A percentile compares a stretch with the other conserved stretches of the same genome.
These are phyloP conservation scores for Brenthis hecate DNA, from an alignment of 2,888 invertebrate species.

Conservation along the genomic window DNA sequence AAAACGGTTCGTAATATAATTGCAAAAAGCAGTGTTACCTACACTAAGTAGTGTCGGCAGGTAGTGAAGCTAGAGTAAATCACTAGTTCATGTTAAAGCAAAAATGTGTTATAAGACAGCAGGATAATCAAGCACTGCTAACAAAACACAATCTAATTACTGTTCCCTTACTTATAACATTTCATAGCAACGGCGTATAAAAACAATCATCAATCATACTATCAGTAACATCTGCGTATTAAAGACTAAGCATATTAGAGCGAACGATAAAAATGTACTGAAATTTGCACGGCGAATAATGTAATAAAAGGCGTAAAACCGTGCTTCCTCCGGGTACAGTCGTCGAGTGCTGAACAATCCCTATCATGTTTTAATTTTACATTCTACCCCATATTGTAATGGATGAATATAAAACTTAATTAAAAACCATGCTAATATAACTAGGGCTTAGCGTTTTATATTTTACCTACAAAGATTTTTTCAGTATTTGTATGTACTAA, in stretches of 20 bases:
- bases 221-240: slow-evolving; percentile 20
- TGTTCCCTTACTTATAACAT: slow-evolving; percentile 12
- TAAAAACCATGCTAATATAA: slow-evolving; percentile 13
- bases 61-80: too few relatives aligned
- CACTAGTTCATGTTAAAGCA: too few relatives aligned
- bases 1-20: too few relatives aligned
- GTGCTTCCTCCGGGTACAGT: slow-evolving; percentile 25
- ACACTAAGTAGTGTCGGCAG: too few relatives aligned
- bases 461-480: not conserved
- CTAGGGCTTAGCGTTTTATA: not conserved
- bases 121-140: not conserved
- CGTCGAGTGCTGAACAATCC: slow-evolving; percentile 17
- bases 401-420: slow-evolving; percentile 23
- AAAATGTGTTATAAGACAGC: not conserved
- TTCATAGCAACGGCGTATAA: slow-evolving; percentile 13
- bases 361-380: slow-evolving; percentile 31
- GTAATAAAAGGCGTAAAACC: slow-evolving; percentile 24
- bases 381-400: slow-evolving; percentile 23
- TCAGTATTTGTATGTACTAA: too few relatives aligned
- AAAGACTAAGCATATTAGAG: slow-evolving; percentile 19
- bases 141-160: slow-evolving; percentile 13
- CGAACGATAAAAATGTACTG: slow-evolving; percentile 18
- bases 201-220: slow-evolving; percentile 23
- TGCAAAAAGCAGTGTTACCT: too few relatives aligned
- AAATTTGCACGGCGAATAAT: slow-evolving; percentile 24